Evolutionary conservation across 2,888 invertebrate genomes (phyloP), one percentile per base, ranked within the genome.

Genomic region (Incurvaria masculella): DNA sequence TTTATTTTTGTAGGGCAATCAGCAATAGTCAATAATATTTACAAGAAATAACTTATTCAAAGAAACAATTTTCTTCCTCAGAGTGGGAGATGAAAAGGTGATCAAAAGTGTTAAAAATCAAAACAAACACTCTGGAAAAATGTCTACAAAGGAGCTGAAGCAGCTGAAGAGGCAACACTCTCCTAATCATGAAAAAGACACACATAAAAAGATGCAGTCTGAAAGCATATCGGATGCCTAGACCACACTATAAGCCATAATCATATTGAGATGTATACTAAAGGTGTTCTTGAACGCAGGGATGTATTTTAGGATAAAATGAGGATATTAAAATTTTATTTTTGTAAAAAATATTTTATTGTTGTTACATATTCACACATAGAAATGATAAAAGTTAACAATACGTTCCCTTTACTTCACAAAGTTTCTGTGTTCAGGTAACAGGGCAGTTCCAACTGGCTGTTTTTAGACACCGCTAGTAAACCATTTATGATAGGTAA

Each of bases 311-410:
- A n/a, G n/a, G n/a, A n/a, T n/a, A n/a, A n/a, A n/a, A n/a, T n/a
- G n/a, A n/a, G n/a, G n/a, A n/a, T n/a, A n/a, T n/a, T n/a, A n/a
- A 18, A 26, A 27, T 45, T 33, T 21, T 45, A 26, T 21, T 42
- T 18, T 42, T 5, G n/a, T 8, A n/a, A n/a, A n/a, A 40, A 8
- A 8, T n/a, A 40, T n/a, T 40, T 8, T 40, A 40, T 8, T 40
- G 11, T 40, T 17, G 17, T 41, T 4, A 59, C 66, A 57, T 55
- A 51, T 68, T 57, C 72, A 66, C 50, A 59, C 57, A 51, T 57
- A 53, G 44, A 42, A 33, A 14, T 48, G 38, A 33, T 44, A 45
- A 33, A 45, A 38, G 38, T 45, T 45, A 38, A 19, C 20, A 11
- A 20, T 38, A 45, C 14, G 14, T 4, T 33, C 5, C 8, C 8